Percentiles rank a stretch among this genome's conserved stretches.
These are phyloP conservation scores for Myiotriccus ornatus DNA, from an alignment of 2,797 vertebrate species.

Conservation along the genomic window DNA sequence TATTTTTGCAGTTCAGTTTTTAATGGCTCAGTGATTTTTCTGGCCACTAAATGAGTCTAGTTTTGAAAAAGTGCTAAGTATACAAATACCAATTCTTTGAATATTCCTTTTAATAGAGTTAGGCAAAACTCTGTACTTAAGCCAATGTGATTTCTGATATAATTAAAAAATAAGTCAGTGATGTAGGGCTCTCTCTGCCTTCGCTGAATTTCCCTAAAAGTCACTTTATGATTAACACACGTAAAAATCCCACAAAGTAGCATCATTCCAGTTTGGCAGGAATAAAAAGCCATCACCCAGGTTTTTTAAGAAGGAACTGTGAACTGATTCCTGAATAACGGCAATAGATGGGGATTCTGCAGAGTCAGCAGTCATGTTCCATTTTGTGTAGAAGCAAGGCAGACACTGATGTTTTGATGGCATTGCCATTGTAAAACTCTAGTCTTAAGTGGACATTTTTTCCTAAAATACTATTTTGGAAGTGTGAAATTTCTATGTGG, in stretches of 20 bases:
- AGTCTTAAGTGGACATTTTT: not conserved
- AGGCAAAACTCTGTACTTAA: not conserved
- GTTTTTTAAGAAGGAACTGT: not conserved
- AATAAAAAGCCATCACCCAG: not conserved
- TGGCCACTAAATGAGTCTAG: not conserved
- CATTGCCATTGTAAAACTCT: not conserved
- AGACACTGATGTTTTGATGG: not conserved
- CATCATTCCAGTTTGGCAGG: not conserved
- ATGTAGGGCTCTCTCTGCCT: not conserved
- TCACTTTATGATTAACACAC: not conserved
- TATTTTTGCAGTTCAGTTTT: not conserved
- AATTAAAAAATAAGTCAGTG: not conserved
- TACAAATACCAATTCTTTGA: not conserved
- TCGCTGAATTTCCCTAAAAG: not conserved
- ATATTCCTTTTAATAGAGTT: conserved; percentile 5
- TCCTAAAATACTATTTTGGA: not conserved
- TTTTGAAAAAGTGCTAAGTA: not conserved
- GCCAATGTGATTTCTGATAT: not conserved
- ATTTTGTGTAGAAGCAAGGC: not conserved
- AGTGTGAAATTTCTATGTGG: not conserved
- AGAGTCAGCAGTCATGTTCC: not conserved
- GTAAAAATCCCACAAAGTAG: not conserved
- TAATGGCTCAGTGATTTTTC: not conserved
- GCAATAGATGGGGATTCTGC: not conserved
- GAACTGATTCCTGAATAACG: not conserved